phyloP scores from a whole-genome alignment of 37 sponge, comb jelly and placozoan genomes.

The Amphimedon queenslandica region DNA sequence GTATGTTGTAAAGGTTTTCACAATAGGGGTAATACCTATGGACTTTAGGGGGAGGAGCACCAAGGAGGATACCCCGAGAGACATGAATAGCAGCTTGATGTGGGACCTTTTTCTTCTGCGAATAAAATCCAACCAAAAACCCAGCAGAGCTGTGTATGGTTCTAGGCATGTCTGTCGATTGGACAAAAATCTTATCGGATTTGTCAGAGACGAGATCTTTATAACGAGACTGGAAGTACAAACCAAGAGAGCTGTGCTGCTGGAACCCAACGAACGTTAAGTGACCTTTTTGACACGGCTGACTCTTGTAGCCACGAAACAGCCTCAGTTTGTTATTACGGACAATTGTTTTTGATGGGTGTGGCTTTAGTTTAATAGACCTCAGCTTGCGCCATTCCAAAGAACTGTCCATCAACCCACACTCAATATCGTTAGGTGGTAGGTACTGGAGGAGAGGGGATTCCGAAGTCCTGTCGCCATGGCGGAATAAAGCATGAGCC shows the following conservation, averaged over 20 bases:
- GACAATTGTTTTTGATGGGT: not conserved
- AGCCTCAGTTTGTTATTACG: not conserved
- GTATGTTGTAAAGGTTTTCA: not conserved
- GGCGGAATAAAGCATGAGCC: constrained; percentile 33
- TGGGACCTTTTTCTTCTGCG: not conserved
- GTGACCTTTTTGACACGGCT: constrained; percentile 22
- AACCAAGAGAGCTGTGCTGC: constrained; percentile 30
- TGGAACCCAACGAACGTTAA: constrained; percentile 33
- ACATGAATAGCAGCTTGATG: constrained; percentile 21
- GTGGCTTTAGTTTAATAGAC: constrained; percentile 13
- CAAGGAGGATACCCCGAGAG: constrained; percentile 17
- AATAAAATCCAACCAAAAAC: constrained; percentile 51
- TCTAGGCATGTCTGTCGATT: constrained; percentile 40
- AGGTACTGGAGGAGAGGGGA: not conserved
- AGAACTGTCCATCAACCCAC: constrained; percentile 21
- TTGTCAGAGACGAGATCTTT: not conserved
- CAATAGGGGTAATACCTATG: constrained; percentile 8
- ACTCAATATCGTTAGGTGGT: constrained; percentile 16
- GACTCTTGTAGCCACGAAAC: constrained; percentile 12
- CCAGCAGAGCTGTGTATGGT: constrained; percentile 53
- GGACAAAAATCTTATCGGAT: constrained; percentile 19
- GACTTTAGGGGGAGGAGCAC: constrained; percentile 32
- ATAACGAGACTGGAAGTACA: constrained; percentile 25
- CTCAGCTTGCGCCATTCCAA: constrained; percentile 27
- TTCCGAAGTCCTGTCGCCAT: constrained; percentile 57